Base-by-base conservation (phyloP, 1,140 invertebrate species). In the Lerema accius region DNA sequence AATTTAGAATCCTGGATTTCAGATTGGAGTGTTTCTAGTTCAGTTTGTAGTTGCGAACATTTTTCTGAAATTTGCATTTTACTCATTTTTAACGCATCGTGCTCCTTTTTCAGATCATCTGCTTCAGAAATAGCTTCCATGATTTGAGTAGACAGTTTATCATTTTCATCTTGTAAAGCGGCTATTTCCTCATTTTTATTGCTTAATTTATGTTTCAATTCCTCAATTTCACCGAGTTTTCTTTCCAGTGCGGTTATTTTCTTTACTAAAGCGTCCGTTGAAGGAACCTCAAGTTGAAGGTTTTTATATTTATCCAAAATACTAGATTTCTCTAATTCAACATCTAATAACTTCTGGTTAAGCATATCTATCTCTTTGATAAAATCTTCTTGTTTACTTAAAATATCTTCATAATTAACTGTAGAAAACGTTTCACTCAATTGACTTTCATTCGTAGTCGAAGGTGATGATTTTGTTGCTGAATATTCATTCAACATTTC, bases 81-180 rank as follows among this genome's bases (percentile, higher is more conserved):
- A 1, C 42, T 55, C 16, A 67, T 40, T 64, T 78, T 81, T 32
- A 84, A 48, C 0, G 4, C 58, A 15, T 85, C 67, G 17, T 84
- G 50, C 59, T 86, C 78, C 66, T 77, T 82, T 66, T 71, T 86
- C 11, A 89, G 69, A 46, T 71, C 63, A 62, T 90, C 87, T 13
- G 63, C 64, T 75, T 89, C 86, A 11, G 71, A 73, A 50, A 90
- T 76, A 65, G 60, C 73, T 51, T 90, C 87, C 69, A 90, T 83
- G 35, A 89, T 65, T 71, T 89, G 80, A 46, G 74, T 86, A 0
- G 88, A 90, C 48, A 90, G 71, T 49, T 58, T 55, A 55, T 86
- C 79, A 63, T 89, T 86, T 78, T 90, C 88, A 28, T 86, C 71
- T 73, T 89, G 84, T 19, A 90, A 66, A 37, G 49, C 64, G 59